Evolutionary conservation across 2,888 invertebrate genomes (phyloP), one percentile per base, ranked within the genome.

Genomic region (Tinea trinotella): DNA sequence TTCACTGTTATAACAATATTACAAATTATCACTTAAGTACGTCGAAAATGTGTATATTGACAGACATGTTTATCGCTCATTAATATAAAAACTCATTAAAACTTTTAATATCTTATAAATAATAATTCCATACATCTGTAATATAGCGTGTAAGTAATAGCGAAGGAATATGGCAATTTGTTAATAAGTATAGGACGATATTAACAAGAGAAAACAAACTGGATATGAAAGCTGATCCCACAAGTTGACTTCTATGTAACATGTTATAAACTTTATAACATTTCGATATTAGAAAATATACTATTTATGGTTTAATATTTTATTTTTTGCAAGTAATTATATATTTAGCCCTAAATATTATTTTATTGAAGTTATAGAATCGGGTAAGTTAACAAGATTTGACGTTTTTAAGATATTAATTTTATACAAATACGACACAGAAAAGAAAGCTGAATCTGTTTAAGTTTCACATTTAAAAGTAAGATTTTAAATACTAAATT

Each of bases 171-270:
- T 7, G 30, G 30, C 30, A 30, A 30, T 30, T 30, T 30, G 30
- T 30, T 10, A 10, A 7, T 30, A 30, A n/a, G 4, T 22, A 22
- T 30, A 30, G 30, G 30, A 30, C 30, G 30, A 30, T 30, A 15
- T 40, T 40, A 40, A 40, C 40, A 40, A 40, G 40, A 40, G 40
- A 40, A 40, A 40, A 40, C n/a, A 7, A 35, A 35, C 13, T 40
- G 40, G 40, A 40, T 40, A 13, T 40, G 40, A 40, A 40, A 40
- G 40, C 40, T 40, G 40, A 40, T n/a, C 40, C 40, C 13, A 40
- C 40, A 12, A 15, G 40, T 15, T 40, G 2, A 15, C 40, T 40
- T 15, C 2, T 40, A 15, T 40, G 13, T 15, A 15, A 24, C 5
- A 24, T 5, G 5, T 24, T 24, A 24, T 24, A 9, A 24, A 5